These are phyloP conservation scores for Megalopta genalis DNA, from an alignment of 1,140 invertebrate genomes.

Conservation along the genomic window DNA sequence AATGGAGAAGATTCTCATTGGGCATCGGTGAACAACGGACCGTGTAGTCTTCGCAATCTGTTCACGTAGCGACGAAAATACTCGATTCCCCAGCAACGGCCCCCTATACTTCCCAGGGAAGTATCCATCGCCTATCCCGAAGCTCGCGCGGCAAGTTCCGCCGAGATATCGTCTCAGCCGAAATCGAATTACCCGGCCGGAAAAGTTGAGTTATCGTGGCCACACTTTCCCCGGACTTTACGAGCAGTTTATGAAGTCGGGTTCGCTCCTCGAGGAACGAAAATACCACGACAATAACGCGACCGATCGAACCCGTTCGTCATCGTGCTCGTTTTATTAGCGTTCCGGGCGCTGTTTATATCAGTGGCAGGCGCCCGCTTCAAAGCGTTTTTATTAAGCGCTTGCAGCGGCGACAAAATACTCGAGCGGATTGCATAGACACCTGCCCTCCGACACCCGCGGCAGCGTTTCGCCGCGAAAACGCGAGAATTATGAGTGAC, in stretches of 20 bases:
- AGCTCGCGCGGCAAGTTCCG: background rate
- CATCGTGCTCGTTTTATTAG: slow-evolving; percentile 23
- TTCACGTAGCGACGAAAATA: too few species aligned
- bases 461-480: background rate
- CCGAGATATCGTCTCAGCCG: background rate
- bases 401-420: slow-evolving; percentile 12
- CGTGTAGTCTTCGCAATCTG: too few species aligned
- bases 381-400: slow-evolving; percentile 34
- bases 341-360: slow-evolving; percentile 1
- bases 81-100: too few species aligned
- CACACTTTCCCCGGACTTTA: slow-evolving; percentile 12
- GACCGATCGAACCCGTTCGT: slow-evolving; percentile 30
- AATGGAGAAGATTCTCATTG: too few species aligned
- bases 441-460: background rate
- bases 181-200: slow-evolving; percentile 5
- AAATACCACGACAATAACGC: slow-evolving; percentile 28
- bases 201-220: slow-evolving; percentile 1
- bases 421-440: slow-evolving; percentile 8
- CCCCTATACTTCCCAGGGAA: too few species aligned
- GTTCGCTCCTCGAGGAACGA: slow-evolving; percentile 15
- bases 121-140: background rate
- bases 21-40: too few species aligned
- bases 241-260: slow-evolving; percentile 21
- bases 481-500: background rate
- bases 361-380: background rate